A percentile compares a stretch with the other conserved stretches of the same genome.
Evolutionary conservation across 1,140 invertebrate species (phyloP).

Genomic region (Heliothis virescens): DNA sequence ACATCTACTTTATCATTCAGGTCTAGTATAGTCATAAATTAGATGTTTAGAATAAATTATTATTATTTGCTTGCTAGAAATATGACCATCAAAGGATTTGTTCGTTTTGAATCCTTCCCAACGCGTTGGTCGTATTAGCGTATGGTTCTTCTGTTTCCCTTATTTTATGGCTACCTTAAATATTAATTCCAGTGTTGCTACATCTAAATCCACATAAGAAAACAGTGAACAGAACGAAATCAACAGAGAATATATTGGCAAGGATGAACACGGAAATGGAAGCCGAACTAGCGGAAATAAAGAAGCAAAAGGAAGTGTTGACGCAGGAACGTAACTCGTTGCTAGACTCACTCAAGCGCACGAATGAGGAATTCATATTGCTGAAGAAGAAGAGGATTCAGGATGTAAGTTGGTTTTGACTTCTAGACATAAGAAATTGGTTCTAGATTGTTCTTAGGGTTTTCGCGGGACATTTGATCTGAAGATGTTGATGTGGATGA

Average conservation of each 20-base stretch:
- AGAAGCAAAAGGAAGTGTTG: slow-evolving; percentile 87
- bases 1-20: not conserved
- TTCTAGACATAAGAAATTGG: not conserved
- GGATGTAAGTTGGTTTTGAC: slow-evolving; percentile 87
- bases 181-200: slow-evolving; percentile 76
- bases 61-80: too few species aligned
- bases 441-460: not conserved
- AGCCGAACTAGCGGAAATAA: slow-evolving; percentile 75
- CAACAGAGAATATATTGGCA: slow-evolving; percentile 83
- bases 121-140: too few species aligned
- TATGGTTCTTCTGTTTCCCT: not conserved
- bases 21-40: too few species aligned
- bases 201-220: slow-evolving; percentile 85
- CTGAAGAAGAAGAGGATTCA: slow-evolving; percentile 91
- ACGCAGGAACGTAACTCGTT: slow-evolving; percentile 88
- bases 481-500: too few species aligned
- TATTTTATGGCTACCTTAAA: not conserved
- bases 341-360: slow-evolving; percentile 88
- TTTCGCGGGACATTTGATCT: not conserved
- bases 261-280: slow-evolving; percentile 83
- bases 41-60: too few species aligned
- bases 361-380: slow-evolving; percentile 89
- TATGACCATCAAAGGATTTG: too few species aligned
- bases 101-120: too few species aligned
- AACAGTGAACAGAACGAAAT: slow-evolving; percentile 74